These are phyloP conservation scores for Leptatherina wallacei DNA, from an alignment of 2,797 vertebrate species.

Conservation along the genomic window DNA sequence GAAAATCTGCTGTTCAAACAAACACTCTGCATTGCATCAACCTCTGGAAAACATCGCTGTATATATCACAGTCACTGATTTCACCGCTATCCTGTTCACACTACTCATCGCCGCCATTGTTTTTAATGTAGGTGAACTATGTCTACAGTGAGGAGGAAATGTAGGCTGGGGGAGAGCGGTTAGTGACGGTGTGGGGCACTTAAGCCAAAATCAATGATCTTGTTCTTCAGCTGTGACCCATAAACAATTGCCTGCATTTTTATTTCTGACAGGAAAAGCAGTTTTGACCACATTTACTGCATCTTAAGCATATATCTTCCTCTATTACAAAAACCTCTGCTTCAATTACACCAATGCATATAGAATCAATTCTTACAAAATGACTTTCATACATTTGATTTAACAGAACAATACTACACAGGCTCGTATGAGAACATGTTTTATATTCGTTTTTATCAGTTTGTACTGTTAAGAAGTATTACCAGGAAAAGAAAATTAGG, in stretches of 20 bases:
- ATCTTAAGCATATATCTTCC: conserved; percentile 50
- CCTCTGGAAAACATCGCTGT: conserved; percentile 52
- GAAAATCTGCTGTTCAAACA: conserved; percentile 64
- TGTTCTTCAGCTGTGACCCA: conserved; percentile 56
- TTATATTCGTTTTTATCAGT: conserved; percentile 5
- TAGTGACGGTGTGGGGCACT: conserved; percentile 16
- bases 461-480: conserved; percentile 22
- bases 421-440: conserved; percentile 14
- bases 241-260: conserved; percentile 71
- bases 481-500: conserved; percentile 41
- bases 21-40: conserved; percentile 63
- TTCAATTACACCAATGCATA: conserved; percentile 24
- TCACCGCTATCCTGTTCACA: conserved; percentile 58
- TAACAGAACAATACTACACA: neutral
- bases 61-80: conserved; percentile 61
- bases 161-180: conserved; percentile 25
- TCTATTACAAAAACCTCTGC: conserved; percentile 46
- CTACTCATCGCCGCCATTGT: conserved; percentile 60
- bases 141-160: conserved; percentile 47
- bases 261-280: conserved; percentile 65
- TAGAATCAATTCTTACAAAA: conserved; percentile 16
- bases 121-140: conserved; percentile 58
- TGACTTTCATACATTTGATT: neutral
- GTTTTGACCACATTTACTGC: conserved; percentile 57
- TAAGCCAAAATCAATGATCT: conserved; percentile 58